Evolutionary conservation across 2,113 vertebrate genomes (phyloP).

Genomic region (Psilopogon haemacephalus): DNA sequence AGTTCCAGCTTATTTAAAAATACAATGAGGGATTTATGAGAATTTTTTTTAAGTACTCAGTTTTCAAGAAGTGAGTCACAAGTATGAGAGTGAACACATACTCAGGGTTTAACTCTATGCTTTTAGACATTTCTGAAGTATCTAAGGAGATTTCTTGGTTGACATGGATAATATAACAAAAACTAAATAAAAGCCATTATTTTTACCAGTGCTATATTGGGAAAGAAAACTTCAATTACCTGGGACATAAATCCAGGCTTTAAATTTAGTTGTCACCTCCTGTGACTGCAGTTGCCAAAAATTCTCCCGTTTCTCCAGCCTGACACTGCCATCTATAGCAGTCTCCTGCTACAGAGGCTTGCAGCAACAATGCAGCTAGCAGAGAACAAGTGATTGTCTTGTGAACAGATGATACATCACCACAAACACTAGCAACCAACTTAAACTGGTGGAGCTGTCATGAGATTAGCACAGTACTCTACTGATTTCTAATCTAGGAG

Average conservation of each 20-base stretch:
- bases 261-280: background rate
- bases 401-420: background rate
- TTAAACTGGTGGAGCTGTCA: background rate
- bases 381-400: rapidly evolving
- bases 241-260: background rate
- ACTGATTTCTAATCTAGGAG: background rate
- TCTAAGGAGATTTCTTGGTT: background rate
- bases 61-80: background rate
- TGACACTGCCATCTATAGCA: slow-evolving; percentile 34
- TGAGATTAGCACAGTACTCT: background rate
- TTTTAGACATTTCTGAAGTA: background rate
- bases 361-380: background rate
- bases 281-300: background rate
- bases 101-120: background rate
- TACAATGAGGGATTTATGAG: background rate
- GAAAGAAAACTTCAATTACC: background rate
- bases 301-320: background rate
- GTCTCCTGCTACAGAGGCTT: background rate
- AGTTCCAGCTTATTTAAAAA: background rate
- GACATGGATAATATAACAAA: background rate
- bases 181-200: background rate
- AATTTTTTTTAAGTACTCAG: background rate
- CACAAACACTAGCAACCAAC: background rate
- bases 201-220: background rate
- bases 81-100: background rate